Evolutionary conservation across 2,797 vertebrate genomes (phyloP).

Genomic region (Smutsia gigantea): DNA sequence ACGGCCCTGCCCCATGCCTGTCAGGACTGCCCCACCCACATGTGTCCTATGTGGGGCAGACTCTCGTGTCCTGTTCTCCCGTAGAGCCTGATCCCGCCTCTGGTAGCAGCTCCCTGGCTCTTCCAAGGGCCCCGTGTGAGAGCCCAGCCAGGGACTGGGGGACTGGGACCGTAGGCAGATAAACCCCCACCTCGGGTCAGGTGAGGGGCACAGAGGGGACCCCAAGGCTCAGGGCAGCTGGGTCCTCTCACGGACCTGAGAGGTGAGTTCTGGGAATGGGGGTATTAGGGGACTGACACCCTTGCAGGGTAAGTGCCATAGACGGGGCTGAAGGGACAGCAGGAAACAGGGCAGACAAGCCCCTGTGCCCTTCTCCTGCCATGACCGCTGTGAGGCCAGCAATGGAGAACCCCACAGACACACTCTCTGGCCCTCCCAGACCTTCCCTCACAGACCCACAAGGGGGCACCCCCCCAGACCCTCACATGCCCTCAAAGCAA

Average conservation of each 20-base stretch:
- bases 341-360: neutral
- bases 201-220: neutral
- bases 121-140: neutral
- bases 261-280: neutral
- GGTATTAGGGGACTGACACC: too few relatives aligned
- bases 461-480: too few relatives aligned
- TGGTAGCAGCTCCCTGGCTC: too few relatives aligned
- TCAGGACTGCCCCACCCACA: neutral
- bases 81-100: neutral
- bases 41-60: too few relatives aligned
- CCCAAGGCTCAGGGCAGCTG: neutral
- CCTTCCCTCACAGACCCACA: too few relatives aligned
- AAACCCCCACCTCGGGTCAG: rapidly evolving
- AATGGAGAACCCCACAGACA: too few relatives aligned
- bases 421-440: too few relatives aligned
- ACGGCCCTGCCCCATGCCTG: neutral
- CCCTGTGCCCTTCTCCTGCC: neutral
- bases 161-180: too few relatives aligned
- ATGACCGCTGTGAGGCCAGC: neutral
- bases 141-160: neutral
- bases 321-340: neutral
- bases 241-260: neutral
- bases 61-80: neutral
- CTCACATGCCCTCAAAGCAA: too few relatives aligned
- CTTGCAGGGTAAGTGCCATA: neutral